These are phyloP conservation scores for Ricordea florida DNA, from an alignment of 92 coral and sea anemone genomes.

Conservation along the genomic window DNA sequence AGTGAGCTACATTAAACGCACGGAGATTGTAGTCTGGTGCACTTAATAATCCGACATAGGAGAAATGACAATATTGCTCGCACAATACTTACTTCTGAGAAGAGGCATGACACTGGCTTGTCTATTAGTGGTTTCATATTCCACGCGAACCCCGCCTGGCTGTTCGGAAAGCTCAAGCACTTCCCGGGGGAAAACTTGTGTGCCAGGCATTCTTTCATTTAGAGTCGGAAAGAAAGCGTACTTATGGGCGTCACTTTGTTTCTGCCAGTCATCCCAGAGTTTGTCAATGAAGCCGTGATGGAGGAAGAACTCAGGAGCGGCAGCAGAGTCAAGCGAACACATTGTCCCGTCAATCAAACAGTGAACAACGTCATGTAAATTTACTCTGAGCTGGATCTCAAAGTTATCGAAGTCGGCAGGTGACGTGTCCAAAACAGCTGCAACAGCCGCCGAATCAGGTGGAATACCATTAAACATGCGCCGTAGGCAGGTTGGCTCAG, in stretches of 20 bases:
- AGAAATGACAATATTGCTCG: too few species aligned
- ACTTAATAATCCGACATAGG: too few species aligned
- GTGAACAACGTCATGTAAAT: conserved; percentile 77
- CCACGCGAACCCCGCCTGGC: conserved; percentile 65
- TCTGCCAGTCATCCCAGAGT: conserved; percentile 94
- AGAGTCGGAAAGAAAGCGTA: conserved; percentile 44
- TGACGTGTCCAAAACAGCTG: conserved; percentile 27
- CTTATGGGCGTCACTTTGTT: conserved; percentile 55
- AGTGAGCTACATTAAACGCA: too few species aligned
- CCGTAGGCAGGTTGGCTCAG: conserved; percentile 62
- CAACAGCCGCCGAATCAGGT: conserved; percentile 68
- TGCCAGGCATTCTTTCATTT: conserved; percentile 49
- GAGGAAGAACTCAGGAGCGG: conserved; percentile 94
- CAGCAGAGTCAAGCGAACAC: conserved; percentile 80
- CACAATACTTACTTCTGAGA: conserved; percentile 28
- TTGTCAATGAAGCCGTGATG: conserved; percentile 92
- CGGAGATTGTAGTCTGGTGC: too few species aligned
- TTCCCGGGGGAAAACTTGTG: conserved; percentile 23
- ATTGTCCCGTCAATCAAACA: conserved; percentile 83
- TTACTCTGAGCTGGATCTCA: conserved; percentile 62
- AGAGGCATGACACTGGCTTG: conserved; percentile 18
- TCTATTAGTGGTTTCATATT: conserved; percentile 32
- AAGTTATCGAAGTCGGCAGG: conserved; percentile 47
- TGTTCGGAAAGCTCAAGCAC: conserved; percentile 51
- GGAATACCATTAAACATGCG: conserved; percentile 74